These are phyloP conservation scores for Neosalanx taihuensis DNA, from an alignment of 2,797 vertebrate species.

Conservation along the genomic window DNA sequence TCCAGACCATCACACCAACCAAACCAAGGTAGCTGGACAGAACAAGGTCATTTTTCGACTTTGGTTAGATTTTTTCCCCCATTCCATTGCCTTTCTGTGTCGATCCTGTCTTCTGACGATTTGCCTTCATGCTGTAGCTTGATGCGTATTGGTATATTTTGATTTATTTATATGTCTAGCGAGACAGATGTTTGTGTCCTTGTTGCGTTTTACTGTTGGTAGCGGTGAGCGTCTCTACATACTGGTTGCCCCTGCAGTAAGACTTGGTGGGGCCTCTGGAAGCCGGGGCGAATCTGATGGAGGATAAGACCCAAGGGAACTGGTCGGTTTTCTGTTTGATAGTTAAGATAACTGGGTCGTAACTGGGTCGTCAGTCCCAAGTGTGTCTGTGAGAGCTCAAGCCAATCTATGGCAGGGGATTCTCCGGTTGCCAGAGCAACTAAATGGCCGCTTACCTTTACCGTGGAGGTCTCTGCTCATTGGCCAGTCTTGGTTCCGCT, in stretches of 20 bases:
- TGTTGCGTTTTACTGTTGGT: neutral
- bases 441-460: conserved; percentile 27
- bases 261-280: conserved; percentile 26
- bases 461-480: conserved; percentile 24
- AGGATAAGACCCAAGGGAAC: conserved; percentile 41
- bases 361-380: conserved; percentile 36
- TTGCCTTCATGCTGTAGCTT: too few species aligned
- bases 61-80: neutral
- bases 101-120: neutral
- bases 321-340: conserved; percentile 31
- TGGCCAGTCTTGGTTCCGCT: conserved; percentile 16
- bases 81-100: neutral
- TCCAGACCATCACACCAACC: neutral
- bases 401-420: conserved; percentile 22
- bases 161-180: too few species aligned
- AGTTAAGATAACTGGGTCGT: conserved; percentile 37
- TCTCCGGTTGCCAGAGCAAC: conserved; percentile 30
- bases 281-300: conserved; percentile 22
- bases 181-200: neutral
- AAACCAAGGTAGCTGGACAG: neutral
- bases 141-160: too few species aligned
- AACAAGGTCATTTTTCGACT: neutral
- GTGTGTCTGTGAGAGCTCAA: conserved; percentile 33
- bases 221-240: neutral
- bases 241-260: conserved; percentile 22